These are phyloP conservation scores for Dinocampus coccinellae DNA, from an alignment of 2,888 invertebrate genomes.

Conservation along the genomic window DNA sequence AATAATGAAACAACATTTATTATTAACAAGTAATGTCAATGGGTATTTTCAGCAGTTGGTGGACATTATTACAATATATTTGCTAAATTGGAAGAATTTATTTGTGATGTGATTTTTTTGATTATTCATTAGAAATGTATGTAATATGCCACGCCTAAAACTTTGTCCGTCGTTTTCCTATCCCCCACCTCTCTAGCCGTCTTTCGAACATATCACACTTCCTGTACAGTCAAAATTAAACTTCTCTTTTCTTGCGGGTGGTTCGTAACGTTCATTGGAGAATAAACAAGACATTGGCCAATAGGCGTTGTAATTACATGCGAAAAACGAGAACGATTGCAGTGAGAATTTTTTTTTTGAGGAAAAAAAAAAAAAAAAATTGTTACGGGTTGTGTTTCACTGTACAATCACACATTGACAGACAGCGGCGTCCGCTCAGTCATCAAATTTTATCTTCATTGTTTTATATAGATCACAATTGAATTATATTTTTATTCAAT, in stretches of 20 bases:
- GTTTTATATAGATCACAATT: not conserved
- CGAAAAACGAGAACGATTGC: slow-evolving; percentile 18
- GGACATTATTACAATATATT: no score
- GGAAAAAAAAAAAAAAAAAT: slow-evolving; percentile 35
- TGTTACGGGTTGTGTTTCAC: slow-evolving; percentile 22
- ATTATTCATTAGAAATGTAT: not conserved
- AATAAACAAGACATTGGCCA: not conserved
- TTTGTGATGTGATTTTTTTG: not conserved
- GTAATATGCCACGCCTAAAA: not conserved
- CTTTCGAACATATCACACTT: not conserved
- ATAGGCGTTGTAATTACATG: slow-evolving; percentile 28
- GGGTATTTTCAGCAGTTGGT: no score
- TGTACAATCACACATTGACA: slow-evolving; percentile 37
- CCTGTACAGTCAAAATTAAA: slow-evolving; percentile 13
- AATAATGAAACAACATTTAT: no score
- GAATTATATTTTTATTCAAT: not conserved
- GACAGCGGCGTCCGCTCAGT: slow-evolving; percentile 41
- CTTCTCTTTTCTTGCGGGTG: not conserved
- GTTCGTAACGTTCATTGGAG: slow-evolving; percentile 10
- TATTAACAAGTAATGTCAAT: no score
- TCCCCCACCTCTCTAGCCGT: not conserved
- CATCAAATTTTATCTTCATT: not conserved
- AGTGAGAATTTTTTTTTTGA: slow-evolving; percentile 18
- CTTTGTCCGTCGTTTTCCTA: not conserved
- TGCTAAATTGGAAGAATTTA: not conserved